These are phyloP conservation scores for Buphagus erythrorhynchus DNA, from an alignment of 2,797 vertebrate species.

Conservation along the genomic window DNA sequence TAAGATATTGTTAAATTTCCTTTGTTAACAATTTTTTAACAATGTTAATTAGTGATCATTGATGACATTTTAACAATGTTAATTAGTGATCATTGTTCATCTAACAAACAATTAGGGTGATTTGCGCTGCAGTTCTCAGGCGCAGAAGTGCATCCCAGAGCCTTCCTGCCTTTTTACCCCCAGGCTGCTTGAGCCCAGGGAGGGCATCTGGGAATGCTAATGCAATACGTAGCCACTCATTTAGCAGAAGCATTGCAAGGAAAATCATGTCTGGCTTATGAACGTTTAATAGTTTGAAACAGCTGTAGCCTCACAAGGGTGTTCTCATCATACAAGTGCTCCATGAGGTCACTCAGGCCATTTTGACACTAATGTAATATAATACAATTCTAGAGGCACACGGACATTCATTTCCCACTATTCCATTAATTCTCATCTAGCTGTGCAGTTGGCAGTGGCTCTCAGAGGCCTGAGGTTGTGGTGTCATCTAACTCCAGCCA, in stretches of 20 bases:
- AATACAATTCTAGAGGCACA: not conserved
- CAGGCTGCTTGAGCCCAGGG: not conserved
- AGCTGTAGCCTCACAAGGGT: constrained; percentile 53
- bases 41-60: constrained; percentile 81
- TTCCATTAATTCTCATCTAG: not conserved
- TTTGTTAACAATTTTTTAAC: constrained; percentile 81
- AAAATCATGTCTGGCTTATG: constrained; percentile 50
- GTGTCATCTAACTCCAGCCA: not conserved
- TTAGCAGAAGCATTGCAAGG: not conserved
- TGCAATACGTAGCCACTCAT: not conserved
- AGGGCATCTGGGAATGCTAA: constrained; percentile 49
- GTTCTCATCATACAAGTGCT: constrained; percentile 21
- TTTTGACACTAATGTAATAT: not conserved
- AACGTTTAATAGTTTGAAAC: constrained; percentile 40
- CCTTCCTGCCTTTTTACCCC: constrained; percentile 42
- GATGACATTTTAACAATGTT: constrained; percentile 80
- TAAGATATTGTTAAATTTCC: constrained; percentile 81
- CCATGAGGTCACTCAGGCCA: not conserved
- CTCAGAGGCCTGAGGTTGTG: not conserved
- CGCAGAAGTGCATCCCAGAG: constrained; percentile 42
- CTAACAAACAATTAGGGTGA: constrained; percentile 79
- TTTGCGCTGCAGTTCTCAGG: constrained; percentile 63
- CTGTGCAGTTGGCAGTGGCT: not conserved
- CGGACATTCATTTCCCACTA: not conserved
- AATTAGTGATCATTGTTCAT: constrained; percentile 81